These are phyloP conservation scores for Beaufortia kweichowensis DNA, from an alignment of 2,113 vertebrate genomes.

Conservation along the genomic window DNA sequence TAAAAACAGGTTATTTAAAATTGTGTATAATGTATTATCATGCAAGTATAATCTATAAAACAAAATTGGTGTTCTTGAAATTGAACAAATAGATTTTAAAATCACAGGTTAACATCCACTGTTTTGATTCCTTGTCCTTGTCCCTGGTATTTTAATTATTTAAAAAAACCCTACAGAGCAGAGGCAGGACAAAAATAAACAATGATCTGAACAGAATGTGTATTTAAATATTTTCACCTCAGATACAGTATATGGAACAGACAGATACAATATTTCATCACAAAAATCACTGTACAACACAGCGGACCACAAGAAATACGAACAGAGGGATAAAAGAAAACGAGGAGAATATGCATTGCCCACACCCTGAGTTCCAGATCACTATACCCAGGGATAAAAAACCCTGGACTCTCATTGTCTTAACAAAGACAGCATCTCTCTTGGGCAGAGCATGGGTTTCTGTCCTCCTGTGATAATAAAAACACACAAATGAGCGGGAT, in stretches of 20 bases:
- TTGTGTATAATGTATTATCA: background rate
- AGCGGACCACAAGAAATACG: constrained; percentile 79
- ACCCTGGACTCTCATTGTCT: constrained; percentile 48
- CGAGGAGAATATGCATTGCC: constrained; percentile 60
- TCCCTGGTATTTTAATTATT: constrained; percentile 37
- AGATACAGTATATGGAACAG: constrained; percentile 84
- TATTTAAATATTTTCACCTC: constrained; percentile 85
- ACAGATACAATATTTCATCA: constrained; percentile 80
- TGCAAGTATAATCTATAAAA: background rate
- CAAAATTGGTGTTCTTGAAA: background rate
- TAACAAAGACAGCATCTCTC: constrained; percentile 51
- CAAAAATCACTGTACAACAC: constrained; percentile 84
- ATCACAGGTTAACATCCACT: background rate
- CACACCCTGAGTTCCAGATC: constrained; percentile 62
- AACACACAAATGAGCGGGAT: constrained; percentile 53
- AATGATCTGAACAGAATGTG: constrained; percentile 84
- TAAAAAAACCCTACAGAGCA: constrained; percentile 57
- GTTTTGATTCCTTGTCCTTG: background rate
- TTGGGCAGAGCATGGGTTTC: constrained; percentile 56
- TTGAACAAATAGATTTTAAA: background rate
- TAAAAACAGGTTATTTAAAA: no score
- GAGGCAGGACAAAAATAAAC: constrained; percentile 70
- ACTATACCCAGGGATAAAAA: constrained; percentile 44
- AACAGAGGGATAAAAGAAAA: constrained; percentile 70
- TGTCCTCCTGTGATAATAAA: constrained; percentile 61